Evolutionary conservation across 2,888 invertebrate species (phyloP).

Genomic region (Lordiphosa andalusiaca): DNA sequence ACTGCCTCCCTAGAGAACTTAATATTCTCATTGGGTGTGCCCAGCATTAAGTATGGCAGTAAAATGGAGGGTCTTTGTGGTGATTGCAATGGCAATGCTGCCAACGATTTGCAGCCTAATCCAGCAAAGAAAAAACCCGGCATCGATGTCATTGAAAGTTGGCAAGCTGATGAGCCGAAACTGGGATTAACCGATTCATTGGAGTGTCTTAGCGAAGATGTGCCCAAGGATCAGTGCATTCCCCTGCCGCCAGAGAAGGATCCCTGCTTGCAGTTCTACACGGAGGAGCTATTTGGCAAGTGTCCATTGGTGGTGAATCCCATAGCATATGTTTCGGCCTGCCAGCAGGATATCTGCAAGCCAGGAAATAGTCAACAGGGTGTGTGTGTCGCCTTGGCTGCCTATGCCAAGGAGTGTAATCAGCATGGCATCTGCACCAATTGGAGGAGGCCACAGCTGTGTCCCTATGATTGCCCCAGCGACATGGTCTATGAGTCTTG

Average conservation of each 20-base stretch:
- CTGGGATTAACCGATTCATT: conserved; percentile 81
- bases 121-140: conserved; percentile 77
- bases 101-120: conserved; percentile 83
- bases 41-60: conserved; percentile 87
- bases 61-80: conserved; percentile 91
- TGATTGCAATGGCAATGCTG: conserved; percentile 84
- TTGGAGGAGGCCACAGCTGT: conserved; percentile 85
- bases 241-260: conserved; percentile 84
- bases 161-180: conserved; percentile 82
- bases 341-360: conserved; percentile 85
- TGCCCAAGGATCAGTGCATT: conserved; percentile 80
- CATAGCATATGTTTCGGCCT: conserved; percentile 84
- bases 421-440: conserved; percentile 86
- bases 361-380: conserved; percentile 82
- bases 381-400: conserved; percentile 85
- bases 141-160: conserved; percentile 81
- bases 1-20: conserved; percentile 80
- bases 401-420: conserved; percentile 88
- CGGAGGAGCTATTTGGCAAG: conserved; percentile 83
- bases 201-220: conserved; percentile 81
- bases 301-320: conserved; percentile 89
- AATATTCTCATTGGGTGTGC: conserved; percentile 84
- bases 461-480: conserved; percentile 84
- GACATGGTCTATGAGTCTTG: conserved; percentile 77
- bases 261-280: conserved; percentile 85